Evolutionary conservation across 2,888 invertebrate species (phyloP), one percentile per base, ranked within the genome.

Genomic region (Monochamus alternatus): DNA sequence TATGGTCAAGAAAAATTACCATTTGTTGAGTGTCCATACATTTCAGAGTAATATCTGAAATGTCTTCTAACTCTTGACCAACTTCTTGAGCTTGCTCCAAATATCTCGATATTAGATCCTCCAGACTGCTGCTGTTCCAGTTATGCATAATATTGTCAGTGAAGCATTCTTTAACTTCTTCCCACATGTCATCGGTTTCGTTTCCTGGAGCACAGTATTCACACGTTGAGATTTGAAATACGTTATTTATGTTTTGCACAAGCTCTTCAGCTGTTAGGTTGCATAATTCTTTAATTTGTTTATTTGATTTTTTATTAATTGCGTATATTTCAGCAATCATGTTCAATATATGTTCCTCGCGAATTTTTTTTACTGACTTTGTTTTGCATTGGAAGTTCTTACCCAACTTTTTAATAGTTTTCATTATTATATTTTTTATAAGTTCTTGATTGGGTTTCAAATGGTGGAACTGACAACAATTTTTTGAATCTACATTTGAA

Each of bases 61-160:
- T 65, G 0, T 77, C 68, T 31, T 72, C 76, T 12, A 78, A 63
- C 55, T 38, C 52, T n/a, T 74, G 73, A 65, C 72, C 32, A 55
- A 75, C 75, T 8, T 68, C 65, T 31, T 76, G 65, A 30, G 71
- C 72, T 14, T 22, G 10, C 44, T 75, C 74, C 59, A 78, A 51
- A 52, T 72, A 38, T 9, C 74, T 64, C 32, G 77, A 77, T 38
- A 77, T 65, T 3, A 74, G 30, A 55, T 51, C 58, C 52, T 70
- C 73, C 8, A 72, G 51, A 51, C 73, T 71, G 31, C 75, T 75
- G 52, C 72, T 72, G 38, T 77, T 73, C 52, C 69, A 76, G 58
- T 32, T 74, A 3, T n/a, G 51, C 9, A 51, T 8, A 3, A 47
- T 47, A 44, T 38, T 62, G 3, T n/a, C 12, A 62, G 62, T 7